Percentiles rank a stretch among this genome's conserved stretches.
Conservation (phyloP, 2,797 vertebrate genomes). For the Acanthurus tractus region DNA sequence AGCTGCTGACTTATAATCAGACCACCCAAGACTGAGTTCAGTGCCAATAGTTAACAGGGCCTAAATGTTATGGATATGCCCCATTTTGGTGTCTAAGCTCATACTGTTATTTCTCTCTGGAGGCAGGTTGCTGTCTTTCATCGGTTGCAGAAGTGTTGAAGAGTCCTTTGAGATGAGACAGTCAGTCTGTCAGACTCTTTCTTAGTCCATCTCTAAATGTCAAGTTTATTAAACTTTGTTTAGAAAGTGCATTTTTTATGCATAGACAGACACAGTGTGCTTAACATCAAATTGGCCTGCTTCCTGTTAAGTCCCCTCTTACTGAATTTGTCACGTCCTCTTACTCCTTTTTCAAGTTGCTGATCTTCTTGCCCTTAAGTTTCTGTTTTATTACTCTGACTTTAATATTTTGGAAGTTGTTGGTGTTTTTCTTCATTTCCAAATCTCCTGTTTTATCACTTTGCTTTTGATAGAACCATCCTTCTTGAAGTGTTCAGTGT, state of each 20-base stretch:
- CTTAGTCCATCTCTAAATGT: slow-evolving; percentile 55
- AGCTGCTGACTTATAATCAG: slow-evolving; percentile 54
- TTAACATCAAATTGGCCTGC: neutral
- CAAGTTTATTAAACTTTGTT: neutral
- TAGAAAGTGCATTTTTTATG: neutral
- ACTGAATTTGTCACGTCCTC: no score
- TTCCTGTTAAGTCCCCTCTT: no score
- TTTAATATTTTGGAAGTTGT: no score
- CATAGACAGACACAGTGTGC: neutral
- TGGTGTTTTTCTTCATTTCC: no score
- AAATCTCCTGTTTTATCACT: no score
- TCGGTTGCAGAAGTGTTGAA: slow-evolving; percentile 36
- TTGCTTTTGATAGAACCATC: no score
- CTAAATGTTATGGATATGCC: slow-evolving; percentile 19
- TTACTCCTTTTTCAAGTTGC: no score
- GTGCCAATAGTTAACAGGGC: slow-evolving; percentile 41
- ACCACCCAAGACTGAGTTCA: slow-evolving; percentile 49
- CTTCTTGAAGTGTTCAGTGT: no score
- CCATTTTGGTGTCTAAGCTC: slow-evolving; percentile 16
- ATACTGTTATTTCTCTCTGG: slow-evolving; percentile 26
- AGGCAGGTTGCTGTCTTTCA: slow-evolving; percentile 40
- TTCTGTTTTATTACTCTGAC: no score
- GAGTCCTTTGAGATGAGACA: slow-evolving; percentile 29
- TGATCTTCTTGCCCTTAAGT: no score
- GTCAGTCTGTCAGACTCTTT: slow-evolving; percentile 22